Base-by-base conservation (phyloP, 2,888 invertebrate species). In the Drosophila robusta region DNA sequence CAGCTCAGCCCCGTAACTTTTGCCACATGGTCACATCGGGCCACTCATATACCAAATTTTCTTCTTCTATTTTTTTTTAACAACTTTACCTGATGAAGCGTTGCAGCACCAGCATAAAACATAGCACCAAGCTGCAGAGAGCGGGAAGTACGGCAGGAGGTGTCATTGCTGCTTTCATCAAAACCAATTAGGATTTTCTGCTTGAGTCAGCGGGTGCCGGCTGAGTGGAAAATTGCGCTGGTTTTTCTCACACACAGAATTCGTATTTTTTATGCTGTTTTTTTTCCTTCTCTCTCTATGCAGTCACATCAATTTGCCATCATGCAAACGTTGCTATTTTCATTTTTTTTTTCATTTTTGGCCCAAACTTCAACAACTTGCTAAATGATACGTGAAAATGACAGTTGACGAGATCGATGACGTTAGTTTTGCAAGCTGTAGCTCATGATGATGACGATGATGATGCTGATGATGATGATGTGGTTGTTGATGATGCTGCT, bases 341-440 rank as follows among this genome's bases (percentile, higher is more conserved):
- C 64, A 51, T 63, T 54, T 62, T 64, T 64, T 63, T 60, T 42
- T 46, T 26, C 36, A 29, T 47, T 72, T 49, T 74, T 63, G 42
- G 51, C 60, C 64, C 71, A 65, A 83, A 78, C 75, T 76, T 80
- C 69, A 78, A 67, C 84, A 82, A 87, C 80, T 86, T 90, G 86
- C 83, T 83, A 90, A 91, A 91, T 91, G 91, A 91, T 90, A 90
- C 91, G 91, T 91, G 90, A 91, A 91, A 91, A 91, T 91, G 91
- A 91, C 91, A 91, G 88, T 84, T 87, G 87, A 89, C 89, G 89
- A 91, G 91, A 91, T 91, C 91, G 91, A 91, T 91, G 91, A 91
- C 89, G 89, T 85, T 89, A 87, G 85, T 88, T 83, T 86, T 80
- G 71, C 58, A 55, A 57, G 39, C 14, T 14, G 8, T 14, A 52